Evolutionary conservation across 1,140 invertebrate species (phyloP).

Genomic region (Leptopilina boulardi): DNA sequence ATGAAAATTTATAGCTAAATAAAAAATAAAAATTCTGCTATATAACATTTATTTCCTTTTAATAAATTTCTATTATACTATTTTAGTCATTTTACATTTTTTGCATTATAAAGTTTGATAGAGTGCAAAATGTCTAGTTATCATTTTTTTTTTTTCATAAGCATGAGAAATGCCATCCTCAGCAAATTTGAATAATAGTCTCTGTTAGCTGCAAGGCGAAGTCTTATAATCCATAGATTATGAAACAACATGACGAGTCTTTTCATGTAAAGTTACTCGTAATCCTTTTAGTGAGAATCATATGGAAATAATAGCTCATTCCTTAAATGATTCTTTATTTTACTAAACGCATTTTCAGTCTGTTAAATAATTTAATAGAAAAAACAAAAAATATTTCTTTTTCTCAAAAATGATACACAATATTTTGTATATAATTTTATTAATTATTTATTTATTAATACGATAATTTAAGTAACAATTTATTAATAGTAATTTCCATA

Average conservation of each 20-base stretch:
- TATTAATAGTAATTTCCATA: no score
- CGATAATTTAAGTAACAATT: no score
- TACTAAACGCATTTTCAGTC: neutral
- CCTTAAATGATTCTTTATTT: neutral
- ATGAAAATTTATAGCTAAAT: no score
- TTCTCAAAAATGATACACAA: no score
- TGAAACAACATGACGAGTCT: slow-evolving; percentile 27
- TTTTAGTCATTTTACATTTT: neutral
- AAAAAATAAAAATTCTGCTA: no score
- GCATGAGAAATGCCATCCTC: slow-evolving; percentile 24
- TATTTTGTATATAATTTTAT: no score
- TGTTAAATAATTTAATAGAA: no score
- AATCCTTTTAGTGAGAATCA: slow-evolving; percentile 18
- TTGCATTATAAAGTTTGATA: slow-evolving; percentile 13
- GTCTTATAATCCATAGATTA: slow-evolving; percentile 28
- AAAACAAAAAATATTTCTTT: no score
- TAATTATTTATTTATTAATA: no score
- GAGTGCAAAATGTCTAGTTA: neutral
- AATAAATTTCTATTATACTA: neutral
- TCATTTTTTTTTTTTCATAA: neutral
- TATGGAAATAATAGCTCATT: neutral
- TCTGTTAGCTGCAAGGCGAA: slow-evolving; percentile 25
- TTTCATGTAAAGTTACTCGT: slow-evolving; percentile 29
- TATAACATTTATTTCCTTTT: neutral
- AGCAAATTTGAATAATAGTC: slow-evolving; percentile 29